Conservation (phyloP, 92 coral and sea anemone genomes). For the Umimayanthus chanpuru region DNA sequence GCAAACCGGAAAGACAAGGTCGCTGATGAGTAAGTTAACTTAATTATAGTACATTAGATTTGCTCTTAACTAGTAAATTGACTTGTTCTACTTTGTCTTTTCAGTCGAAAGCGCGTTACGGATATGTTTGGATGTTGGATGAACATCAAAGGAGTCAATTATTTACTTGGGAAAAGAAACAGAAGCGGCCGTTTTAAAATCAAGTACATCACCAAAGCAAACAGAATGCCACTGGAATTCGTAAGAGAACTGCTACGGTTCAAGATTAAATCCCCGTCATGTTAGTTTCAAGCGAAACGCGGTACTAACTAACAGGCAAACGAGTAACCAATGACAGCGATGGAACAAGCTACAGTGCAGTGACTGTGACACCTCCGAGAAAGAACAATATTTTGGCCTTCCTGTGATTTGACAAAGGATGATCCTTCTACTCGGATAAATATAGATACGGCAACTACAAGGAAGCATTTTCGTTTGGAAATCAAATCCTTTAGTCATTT, state of each 20-base stretch:
- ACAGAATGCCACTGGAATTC: constrained; percentile 38
- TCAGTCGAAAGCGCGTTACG: constrained; percentile 37
- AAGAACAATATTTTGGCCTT: not conserved
- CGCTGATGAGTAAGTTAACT: too few relatives aligned
- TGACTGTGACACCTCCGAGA: not conserved
- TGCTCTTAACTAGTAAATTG: too few relatives aligned
- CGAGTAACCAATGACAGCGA: not conserved
- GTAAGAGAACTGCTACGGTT: constrained; percentile 35
- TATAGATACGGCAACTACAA: not conserved
- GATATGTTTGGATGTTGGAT: constrained; percentile 48
- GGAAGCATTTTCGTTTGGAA: not conserved
- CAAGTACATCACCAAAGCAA: constrained; percentile 44
- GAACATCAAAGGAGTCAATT: constrained; percentile 36
- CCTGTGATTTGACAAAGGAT: not conserved
- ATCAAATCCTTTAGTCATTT: not conserved
- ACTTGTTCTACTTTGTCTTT: not conserved
- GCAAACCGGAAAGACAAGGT: not conserved
- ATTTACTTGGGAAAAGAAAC: constrained; percentile 41
- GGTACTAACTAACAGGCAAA: not conserved
- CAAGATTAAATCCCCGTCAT: constrained; percentile 15
- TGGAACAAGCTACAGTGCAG: not conserved
- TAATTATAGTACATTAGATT: too few relatives aligned
- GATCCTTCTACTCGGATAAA: too few relatives aligned
- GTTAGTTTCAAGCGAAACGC: not conserved
- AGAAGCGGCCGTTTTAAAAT: constrained; percentile 30